Base-by-base conservation (phyloP, 2,888 invertebrate genomes). In the Drosophila nigritarsus region DNA sequence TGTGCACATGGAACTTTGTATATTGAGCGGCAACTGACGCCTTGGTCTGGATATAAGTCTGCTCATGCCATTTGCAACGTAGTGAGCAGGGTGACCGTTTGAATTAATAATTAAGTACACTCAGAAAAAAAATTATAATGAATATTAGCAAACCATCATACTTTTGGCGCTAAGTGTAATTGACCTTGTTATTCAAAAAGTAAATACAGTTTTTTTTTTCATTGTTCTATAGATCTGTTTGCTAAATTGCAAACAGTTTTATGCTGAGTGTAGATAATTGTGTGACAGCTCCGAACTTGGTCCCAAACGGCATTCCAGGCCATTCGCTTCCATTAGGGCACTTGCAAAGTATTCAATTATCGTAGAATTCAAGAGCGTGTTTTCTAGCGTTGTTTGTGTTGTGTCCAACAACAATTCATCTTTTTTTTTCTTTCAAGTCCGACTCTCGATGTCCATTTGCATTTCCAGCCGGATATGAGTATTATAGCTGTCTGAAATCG, bases 31-130 rank as follows among this genome's bases (percentile, higher is more conserved):
- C 56, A 60, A 38, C 51, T 24, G 50, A 48, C 27, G 65, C 29
- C 45, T 24, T 45, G 15, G 60, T 59, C 66, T 66, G 55, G 63
- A 58, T 62, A 30, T 36, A 1, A 34, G 34, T 11, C 50, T n/a
- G 32, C 20, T n/a, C 27, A 51, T 36, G 56, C 27, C 53, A 78
- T 78, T 65, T 73, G 58, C 56, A 75, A 24, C 3, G 24, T 13
- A 45, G 55, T 65, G 32, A 27, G 4, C 24, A 73, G 55, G 61
- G 38, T 51, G 65, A 49, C 53, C 34, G 30, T n/a, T 51, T 70
- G 81, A 76, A 78, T 78, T 64, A 64, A 66, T 88, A 83, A 88
- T 88, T 82, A 74, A 79, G 32, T 74, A 62, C 45, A 45, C 45
- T 45, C 15, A 24, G 11, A 8, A 24, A 45, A 42, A 42, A 45